Conservation (phyloP, 2,113 vertebrate species). For the Corydoras maculifer region DNA sequence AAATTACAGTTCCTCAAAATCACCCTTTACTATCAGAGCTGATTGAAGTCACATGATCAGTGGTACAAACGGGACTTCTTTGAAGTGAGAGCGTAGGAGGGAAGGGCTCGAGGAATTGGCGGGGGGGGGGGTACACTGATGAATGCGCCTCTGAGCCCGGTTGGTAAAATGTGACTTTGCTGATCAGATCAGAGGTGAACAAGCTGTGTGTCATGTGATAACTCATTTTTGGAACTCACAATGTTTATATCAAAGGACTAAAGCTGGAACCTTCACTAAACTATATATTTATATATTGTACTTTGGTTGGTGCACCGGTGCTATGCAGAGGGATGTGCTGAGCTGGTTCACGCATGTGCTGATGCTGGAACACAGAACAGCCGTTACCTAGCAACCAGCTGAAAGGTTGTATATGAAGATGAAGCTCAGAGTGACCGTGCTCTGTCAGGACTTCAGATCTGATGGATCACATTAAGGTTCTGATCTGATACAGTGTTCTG, state of each 20-base stretch:
- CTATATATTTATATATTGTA: too few species aligned
- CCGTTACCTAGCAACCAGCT: slow-evolving; percentile 76
- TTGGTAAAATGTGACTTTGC: too few species aligned
- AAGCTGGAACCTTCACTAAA: too few species aligned
- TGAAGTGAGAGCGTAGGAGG: slow-evolving; percentile 6
- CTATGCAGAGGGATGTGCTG: slow-evolving; percentile 16
- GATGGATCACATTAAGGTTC: too few species aligned
- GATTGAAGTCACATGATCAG: neutral
- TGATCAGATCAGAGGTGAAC: too few species aligned
- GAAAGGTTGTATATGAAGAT: slow-evolving; percentile 50
- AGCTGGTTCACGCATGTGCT: slow-evolving; percentile 25
- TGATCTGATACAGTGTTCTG: too few species aligned
- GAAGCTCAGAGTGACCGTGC: slow-evolving; percentile 31
- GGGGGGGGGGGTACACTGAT: neutral
- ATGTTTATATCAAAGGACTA: too few species aligned
- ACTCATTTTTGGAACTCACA: too few species aligned
- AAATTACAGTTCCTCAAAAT: slow-evolving; percentile 34
- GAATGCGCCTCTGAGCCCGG: slow-evolving; percentile 3
- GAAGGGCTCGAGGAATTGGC: slow-evolving; percentile 29
- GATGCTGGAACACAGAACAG: slow-evolving; percentile 68
- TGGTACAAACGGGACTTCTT: slow-evolving; percentile 5
- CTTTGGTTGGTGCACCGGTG: neutral
- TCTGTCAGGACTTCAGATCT: neutral
- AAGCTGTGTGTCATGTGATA: too few species aligned
- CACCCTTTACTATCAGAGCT: slow-evolving; percentile 18